phyloP scores from a whole-genome alignment of 92 coral and sea anemone species.

The Parazoanthus swiftii region DNA sequence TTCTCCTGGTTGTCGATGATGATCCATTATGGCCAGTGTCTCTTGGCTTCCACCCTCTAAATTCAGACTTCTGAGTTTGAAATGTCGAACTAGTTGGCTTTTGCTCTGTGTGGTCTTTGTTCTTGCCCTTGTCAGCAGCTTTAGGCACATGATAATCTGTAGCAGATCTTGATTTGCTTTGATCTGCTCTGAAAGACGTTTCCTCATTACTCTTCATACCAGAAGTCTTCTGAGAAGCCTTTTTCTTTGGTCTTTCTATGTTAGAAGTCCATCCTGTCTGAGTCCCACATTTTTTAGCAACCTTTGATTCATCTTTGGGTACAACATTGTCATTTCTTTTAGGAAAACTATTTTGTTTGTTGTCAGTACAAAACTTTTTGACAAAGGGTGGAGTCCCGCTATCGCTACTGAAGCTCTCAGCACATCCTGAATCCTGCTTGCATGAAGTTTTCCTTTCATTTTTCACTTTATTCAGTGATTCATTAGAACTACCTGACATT shows the following conservation, averaged over 20 bases:
- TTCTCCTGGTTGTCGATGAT: neutral
- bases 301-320: neutral
- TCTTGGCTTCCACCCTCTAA: slow-evolving; percentile 16
- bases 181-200: neutral
- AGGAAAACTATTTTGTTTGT: neutral
- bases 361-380: neutral
- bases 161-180: neutral
- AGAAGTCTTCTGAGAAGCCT: neutral
- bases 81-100: neutral
- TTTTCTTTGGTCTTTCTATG: neutral
- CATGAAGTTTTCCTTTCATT: slow-evolving; percentile 9
- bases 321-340: neutral
- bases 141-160: slow-evolving; percentile 10
- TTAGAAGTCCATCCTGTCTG: neutral
- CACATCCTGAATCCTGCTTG: neutral
- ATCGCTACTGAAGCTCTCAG: neutral
- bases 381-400: neutral
- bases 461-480: neutral
- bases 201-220: neutral
- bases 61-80: slow-evolving; percentile 9
- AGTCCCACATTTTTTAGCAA: neutral
- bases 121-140: neutral
- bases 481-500: neutral
- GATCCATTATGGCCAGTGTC: neutral
- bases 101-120: neutral